These are phyloP conservation scores for Poicephalus gulielmi DNA, from an alignment of 2,113 vertebrate genomes.

Conservation along the genomic window DNA sequence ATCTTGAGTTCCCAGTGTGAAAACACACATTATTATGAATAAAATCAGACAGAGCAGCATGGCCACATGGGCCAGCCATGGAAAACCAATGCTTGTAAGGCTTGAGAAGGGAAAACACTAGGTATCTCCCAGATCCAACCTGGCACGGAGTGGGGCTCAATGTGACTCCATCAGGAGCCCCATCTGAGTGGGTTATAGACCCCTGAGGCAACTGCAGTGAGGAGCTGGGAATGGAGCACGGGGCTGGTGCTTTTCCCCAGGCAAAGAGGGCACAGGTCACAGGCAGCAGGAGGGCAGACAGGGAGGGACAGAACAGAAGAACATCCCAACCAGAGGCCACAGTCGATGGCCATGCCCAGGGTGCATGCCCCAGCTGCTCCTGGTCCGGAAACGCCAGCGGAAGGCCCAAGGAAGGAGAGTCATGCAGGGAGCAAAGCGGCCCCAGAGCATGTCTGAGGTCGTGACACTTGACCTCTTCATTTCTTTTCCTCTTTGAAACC, in stretches of 20 bases:
- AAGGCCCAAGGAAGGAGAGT: slow-evolving; percentile 31
- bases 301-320: background rate
- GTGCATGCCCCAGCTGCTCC: background rate
- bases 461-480: slow-evolving; percentile 49
- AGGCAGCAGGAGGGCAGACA: background rate
- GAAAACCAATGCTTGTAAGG: no score
- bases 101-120: no score
- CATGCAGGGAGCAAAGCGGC: slow-evolving; percentile 20
- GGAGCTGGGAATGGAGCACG: background rate
- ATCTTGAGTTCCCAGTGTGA: background rate
- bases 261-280: background rate
- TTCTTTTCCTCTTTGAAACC: slow-evolving; percentile 70
- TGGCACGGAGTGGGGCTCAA: no score
- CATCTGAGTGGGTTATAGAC: no score
- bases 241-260: background rate
- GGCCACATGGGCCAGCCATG: no score
- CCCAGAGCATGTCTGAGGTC: slow-evolving; percentile 52
- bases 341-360: slow-evolving; percentile 17
- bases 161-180: no score
- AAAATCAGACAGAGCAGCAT: no score
- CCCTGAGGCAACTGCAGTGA: background rate
- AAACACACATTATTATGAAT: no score
- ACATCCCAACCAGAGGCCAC: background rate
- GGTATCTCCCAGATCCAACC: no score
- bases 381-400: slow-evolving; percentile 12